Conservation (phyloP, 1,140 invertebrate species). For the Drosophila orosa region DNA sequence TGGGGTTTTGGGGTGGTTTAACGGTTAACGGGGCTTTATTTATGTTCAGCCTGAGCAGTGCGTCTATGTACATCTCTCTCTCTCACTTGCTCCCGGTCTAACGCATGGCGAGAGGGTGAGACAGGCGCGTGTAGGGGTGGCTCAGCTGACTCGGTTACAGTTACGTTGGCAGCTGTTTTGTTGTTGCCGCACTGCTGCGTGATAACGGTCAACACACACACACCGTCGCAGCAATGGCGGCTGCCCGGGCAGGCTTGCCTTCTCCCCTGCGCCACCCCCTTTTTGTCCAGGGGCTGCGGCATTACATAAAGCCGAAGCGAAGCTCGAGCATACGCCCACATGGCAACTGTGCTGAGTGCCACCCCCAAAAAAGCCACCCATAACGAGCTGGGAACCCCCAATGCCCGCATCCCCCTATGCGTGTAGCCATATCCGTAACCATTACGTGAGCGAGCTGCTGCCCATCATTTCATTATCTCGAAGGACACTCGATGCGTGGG, state of each 20-base stretch:
- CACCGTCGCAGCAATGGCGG: constrained; percentile 32
- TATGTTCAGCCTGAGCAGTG: constrained; percentile 29
- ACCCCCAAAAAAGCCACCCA: constrained; percentile 24
- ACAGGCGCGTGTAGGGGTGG: constrained; percentile 39
- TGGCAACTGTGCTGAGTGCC: constrained; percentile 29
- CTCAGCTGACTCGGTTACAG: constrained; percentile 64
- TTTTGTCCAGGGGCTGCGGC: constrained; percentile 19
- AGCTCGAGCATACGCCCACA: constrained; percentile 36
- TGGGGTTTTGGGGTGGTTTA: constrained; percentile 39
- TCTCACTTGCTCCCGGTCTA: constrained; percentile 1
- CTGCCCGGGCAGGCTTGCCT: constrained; percentile 51
- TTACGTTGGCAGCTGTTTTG: constrained; percentile 63
- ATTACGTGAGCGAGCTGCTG: constrained; percentile 45
- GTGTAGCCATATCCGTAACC: constrained; percentile 38
- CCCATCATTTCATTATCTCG: constrained; percentile 68
- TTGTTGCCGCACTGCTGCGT: constrained; percentile 45
- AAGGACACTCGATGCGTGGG: constrained; percentile 67
- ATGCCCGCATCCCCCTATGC: constrained; percentile 18
- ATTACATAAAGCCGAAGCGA: constrained; percentile 66
- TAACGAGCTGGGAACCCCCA: constrained; percentile 2
- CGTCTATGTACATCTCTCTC: constrained; percentile 11
- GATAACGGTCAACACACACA: constrained; percentile 55
- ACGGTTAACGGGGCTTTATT: constrained; percentile 45
- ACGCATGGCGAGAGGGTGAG: constrained; percentile 9
- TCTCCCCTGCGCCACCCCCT: constrained; percentile 26